Evolutionary conservation across 2,113 vertebrate genomes (phyloP).

Genomic region (Syngnathoides biaculeatus): DNA sequence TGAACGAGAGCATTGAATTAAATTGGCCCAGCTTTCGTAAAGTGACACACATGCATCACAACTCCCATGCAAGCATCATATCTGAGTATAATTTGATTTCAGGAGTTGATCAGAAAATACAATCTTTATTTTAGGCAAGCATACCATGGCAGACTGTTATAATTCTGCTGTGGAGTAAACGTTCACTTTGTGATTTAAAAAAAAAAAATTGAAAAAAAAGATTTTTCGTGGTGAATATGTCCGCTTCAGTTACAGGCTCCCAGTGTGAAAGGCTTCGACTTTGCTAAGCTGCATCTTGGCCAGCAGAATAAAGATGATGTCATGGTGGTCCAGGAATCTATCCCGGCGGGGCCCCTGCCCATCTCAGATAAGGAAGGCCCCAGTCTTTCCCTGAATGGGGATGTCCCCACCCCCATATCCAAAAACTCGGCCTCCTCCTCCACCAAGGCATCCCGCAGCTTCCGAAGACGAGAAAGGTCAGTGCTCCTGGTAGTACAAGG

Average conservation of each 20-base stretch:
- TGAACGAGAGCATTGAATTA: neutral
- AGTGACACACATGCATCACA: neutral
- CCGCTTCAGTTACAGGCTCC: slow-evolving; percentile 84
- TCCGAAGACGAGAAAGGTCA: slow-evolving; percentile 85
- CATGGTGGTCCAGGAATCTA: slow-evolving; percentile 88
- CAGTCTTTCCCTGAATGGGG: slow-evolving; percentile 84
- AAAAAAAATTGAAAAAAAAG: too few relatives aligned
- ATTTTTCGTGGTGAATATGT: neutral
- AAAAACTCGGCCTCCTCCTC: slow-evolving; percentile 69
- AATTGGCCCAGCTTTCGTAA: neutral
- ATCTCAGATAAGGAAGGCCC: slow-evolving; percentile 79
- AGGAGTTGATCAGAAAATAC: neutral
- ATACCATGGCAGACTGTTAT: neutral
- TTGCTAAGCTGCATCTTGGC: slow-evolving; percentile 96
- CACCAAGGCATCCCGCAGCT: slow-evolving; percentile 79
- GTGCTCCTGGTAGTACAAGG: slow-evolving; percentile 19
- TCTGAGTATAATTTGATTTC: neutral
- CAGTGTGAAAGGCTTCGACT: slow-evolving; percentile 97
- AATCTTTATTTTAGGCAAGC: neutral
- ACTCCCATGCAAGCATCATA: neutral
- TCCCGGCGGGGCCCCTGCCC: slow-evolving; percentile 59
- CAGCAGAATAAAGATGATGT: slow-evolving; percentile 95
- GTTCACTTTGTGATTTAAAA: too few relatives aligned
- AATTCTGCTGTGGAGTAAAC: neutral
- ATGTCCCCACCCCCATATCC: slow-evolving; percentile 83